Conservation (phyloP, 2,113 vertebrate genomes). For the Esox niger region DNA sequence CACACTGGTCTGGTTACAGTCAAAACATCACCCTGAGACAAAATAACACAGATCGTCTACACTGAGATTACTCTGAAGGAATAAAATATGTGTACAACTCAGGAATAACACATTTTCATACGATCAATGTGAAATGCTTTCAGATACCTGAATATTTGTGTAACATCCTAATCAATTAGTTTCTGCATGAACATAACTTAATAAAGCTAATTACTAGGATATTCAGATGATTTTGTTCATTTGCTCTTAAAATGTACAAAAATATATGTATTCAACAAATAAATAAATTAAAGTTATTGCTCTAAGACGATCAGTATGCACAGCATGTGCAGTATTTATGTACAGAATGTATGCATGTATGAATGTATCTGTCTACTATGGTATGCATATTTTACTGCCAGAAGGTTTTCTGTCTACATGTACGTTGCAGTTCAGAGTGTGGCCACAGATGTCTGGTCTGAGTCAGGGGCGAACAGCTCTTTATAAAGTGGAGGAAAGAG, state of each 20-base stretch:
- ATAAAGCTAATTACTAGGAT: not conserved
- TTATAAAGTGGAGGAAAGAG: too few species aligned
- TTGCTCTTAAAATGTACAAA: slow-evolving; percentile 37
- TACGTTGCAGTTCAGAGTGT: too few species aligned
- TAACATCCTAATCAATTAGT: slow-evolving; percentile 11
- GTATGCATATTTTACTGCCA: not conserved
- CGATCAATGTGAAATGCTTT: slow-evolving; percentile 15
- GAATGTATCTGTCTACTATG: slow-evolving; percentile 8
- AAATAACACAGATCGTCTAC: too few species aligned
- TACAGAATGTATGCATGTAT: slow-evolving; percentile 1
- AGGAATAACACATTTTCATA: slow-evolving; percentile 1
- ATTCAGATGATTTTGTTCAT: not conserved
- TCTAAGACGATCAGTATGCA: slow-evolving; percentile 12
- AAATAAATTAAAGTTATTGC: not conserved
- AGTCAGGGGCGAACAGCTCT: too few species aligned
- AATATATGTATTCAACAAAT: slow-evolving; percentile 36
- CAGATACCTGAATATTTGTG: slow-evolving; percentile 1
- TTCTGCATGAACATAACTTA: slow-evolving; percentile 22
- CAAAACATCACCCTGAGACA: not conserved
- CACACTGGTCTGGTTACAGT: not conserved
- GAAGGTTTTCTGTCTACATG: not conserved
- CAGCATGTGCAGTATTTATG: slow-evolving; percentile 6
- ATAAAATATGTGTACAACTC: slow-evolving; percentile 5
- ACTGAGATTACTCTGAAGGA: too few species aligned
- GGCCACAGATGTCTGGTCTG: too few species aligned